Evolutionary conservation across 2,113 vertebrate species (phyloP).

Genomic region (Gopherus evgoodei): DNA sequence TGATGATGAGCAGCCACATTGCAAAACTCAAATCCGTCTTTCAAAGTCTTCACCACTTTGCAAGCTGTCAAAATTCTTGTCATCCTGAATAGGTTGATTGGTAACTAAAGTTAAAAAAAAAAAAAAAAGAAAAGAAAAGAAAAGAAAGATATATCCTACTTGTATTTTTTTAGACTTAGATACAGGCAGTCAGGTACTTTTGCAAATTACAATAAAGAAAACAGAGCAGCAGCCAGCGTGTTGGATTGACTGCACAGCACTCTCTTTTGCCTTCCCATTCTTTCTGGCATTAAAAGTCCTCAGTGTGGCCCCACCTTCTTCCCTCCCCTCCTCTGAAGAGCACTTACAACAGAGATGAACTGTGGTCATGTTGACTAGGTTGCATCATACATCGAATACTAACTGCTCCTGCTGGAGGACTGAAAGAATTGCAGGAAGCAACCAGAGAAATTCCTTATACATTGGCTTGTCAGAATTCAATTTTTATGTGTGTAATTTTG

Average conservation of each 20-base stretch:
- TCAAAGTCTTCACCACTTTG: slow-evolving; percentile 83
- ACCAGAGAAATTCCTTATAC: slow-evolving; percentile 45
- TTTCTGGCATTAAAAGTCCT: slow-evolving; percentile 71
- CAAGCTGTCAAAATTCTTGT: slow-evolving; percentile 87
- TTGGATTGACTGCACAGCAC: slow-evolving; percentile 9
- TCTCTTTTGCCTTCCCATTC: slow-evolving; percentile 60
- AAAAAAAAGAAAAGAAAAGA: neutral
- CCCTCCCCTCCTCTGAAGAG: slow-evolving; percentile 52
- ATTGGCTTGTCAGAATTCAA: neutral
- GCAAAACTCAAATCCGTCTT: slow-evolving; percentile 74
- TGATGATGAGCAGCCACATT: slow-evolving; percentile 57
- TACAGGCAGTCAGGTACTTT: neutral
- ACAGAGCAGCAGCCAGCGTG: neutral
- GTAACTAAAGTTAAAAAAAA: slow-evolving; percentile 48
- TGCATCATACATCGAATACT: slow-evolving; percentile 60
- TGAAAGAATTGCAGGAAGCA: slow-evolving; percentile 35
- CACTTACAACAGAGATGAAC: slow-evolving; percentile 14
- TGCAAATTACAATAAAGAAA: slow-evolving; percentile 28
- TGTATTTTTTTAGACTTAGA: slow-evolving; percentile 12
- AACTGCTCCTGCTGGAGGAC: slow-evolving; percentile 44
- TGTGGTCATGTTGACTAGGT: neutral
- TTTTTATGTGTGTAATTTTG: neutral
- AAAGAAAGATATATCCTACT: slow-evolving; percentile 23
- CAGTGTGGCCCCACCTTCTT: slow-evolving; percentile 71
- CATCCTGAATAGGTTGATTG: slow-evolving; percentile 77